phyloP scores from a whole-genome alignment of 2,888 invertebrate species.

The Orthosia gothica region DNA sequence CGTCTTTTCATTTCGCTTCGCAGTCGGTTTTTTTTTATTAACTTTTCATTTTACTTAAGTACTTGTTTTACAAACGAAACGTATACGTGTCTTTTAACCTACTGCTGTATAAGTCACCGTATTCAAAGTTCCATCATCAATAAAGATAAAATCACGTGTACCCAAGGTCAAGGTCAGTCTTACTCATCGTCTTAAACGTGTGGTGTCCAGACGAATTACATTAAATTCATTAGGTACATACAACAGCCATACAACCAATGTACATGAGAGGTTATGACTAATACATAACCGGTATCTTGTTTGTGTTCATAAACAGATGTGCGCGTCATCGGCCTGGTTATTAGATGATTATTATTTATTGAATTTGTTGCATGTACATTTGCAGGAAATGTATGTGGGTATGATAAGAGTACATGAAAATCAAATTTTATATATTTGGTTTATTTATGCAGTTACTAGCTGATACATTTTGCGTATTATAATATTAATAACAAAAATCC shows the following conservation, averaged over 20 bases:
- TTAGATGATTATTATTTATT: slow-evolving; percentile 30
- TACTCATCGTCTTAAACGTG: slow-evolving; percentile 47
- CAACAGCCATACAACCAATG: slow-evolving; percentile 5
- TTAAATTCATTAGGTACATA: slow-evolving; percentile 29
- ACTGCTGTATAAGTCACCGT: neutral
- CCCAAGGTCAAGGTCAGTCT: slow-evolving; percentile 54
- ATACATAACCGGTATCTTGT: slow-evolving; percentile 50
- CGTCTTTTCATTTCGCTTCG: no score
- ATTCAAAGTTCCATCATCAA: slow-evolving; percentile 24
- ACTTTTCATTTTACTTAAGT: no score
- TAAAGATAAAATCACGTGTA: slow-evolving; percentile 26
- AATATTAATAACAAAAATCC: neutral
- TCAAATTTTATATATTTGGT: neutral
- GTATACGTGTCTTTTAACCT: neutral
- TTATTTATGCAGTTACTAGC: neutral
- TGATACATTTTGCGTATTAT: neutral
- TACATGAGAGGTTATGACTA: slow-evolving; percentile 54
- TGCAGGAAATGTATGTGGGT: neutral
- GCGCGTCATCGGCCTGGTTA: slow-evolving; percentile 41
- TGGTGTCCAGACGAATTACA: slow-evolving; percentile 41
- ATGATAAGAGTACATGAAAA: neutral
- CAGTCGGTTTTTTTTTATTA: no score
- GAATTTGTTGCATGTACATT: slow-evolving; percentile 3
- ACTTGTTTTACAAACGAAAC: neutral
- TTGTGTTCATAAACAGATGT: slow-evolving; percentile 39